These are phyloP conservation scores for Clistopyga incitator DNA, from an alignment of 2,888 invertebrate genomes.

Conservation along the genomic window DNA sequence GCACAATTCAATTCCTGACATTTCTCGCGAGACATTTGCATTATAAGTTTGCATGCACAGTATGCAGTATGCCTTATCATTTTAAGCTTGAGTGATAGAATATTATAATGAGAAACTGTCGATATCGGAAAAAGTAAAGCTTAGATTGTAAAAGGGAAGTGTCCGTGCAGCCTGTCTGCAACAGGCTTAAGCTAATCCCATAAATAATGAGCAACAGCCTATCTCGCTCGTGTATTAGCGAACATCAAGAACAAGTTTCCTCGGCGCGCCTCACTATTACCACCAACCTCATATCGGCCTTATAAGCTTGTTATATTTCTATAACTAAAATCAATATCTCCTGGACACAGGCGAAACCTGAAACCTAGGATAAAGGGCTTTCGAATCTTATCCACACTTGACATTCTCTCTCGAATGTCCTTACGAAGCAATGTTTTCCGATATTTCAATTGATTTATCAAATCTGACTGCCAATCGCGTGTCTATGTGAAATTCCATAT, in stretches of 20 bases:
- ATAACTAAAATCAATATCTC: background rate
- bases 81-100: no score
- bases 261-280: background rate
- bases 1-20: no score
- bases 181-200: slow-evolving; percentile 66
- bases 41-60: no score
- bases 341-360: background rate
- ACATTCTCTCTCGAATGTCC: background rate
- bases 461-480: background rate
- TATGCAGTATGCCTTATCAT: no score
- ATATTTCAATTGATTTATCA: background rate
- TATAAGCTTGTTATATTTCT: background rate
- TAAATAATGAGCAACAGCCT: slow-evolving; percentile 64
- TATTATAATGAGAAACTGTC: background rate
- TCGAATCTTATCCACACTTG: background rate
- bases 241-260: slow-evolving; percentile 27
- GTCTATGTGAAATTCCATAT: background rate
- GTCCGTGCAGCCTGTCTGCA: background rate
- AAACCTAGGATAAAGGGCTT: background rate
- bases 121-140: background rate
- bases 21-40: no score
- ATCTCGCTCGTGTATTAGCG: slow-evolving; percentile 33
- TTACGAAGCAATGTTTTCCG: background rate
- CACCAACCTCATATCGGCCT: slow-evolving; percentile 13
- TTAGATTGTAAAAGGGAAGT: background rate